A percentile compares a stretch with the other conserved stretches of the same genome.
Conservation (phyloP, 64 coral and sea anemone species). For the Montipora foliosa region DNA sequence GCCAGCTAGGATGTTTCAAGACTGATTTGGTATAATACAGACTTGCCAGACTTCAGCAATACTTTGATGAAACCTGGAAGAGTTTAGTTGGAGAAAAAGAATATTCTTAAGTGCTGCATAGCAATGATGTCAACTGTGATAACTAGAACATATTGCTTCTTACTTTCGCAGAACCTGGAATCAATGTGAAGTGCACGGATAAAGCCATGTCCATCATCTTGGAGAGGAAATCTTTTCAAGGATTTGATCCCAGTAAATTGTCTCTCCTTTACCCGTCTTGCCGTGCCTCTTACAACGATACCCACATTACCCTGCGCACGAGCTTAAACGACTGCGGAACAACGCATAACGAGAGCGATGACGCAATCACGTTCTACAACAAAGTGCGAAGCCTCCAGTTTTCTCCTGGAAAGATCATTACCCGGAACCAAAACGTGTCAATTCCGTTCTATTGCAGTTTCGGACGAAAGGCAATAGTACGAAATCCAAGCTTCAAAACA, state of each 20-base stretch:
- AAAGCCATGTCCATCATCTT: conserved; percentile 9
- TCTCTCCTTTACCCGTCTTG: conserved; percentile 27
- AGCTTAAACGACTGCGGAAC: conserved; percentile 29
- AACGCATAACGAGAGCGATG: conserved; percentile 26
- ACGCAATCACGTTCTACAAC: conserved; percentile 56
- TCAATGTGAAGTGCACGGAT: background rate
- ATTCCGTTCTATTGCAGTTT: conserved; percentile 38
- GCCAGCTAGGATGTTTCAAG: no score
- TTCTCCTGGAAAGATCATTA: background rate
- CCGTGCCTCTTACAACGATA: background rate
- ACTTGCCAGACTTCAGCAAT: no score
- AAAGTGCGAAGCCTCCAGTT: conserved; percentile 27
- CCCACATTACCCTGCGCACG: conserved; percentile 24
- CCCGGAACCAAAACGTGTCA: conserved; percentile 25
- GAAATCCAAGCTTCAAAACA: conserved; percentile 43
- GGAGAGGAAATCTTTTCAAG: conserved; percentile 24
- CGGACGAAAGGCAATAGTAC: conserved; percentile 17
- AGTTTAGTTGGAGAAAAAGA: no score
- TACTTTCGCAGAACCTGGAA: background rate
- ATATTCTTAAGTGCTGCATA: no score
- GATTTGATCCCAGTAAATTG: conserved; percentile 10
- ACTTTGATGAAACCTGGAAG: no score
- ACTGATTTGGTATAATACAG: no score
- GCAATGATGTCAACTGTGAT: no score
- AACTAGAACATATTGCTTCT: background rate